A percentile compares a stretch with the other conserved stretches of the same genome.
Evolutionary conservation across 2,797 vertebrate species (phyloP).

Genomic region (Pyrocephalus nanus): DNA sequence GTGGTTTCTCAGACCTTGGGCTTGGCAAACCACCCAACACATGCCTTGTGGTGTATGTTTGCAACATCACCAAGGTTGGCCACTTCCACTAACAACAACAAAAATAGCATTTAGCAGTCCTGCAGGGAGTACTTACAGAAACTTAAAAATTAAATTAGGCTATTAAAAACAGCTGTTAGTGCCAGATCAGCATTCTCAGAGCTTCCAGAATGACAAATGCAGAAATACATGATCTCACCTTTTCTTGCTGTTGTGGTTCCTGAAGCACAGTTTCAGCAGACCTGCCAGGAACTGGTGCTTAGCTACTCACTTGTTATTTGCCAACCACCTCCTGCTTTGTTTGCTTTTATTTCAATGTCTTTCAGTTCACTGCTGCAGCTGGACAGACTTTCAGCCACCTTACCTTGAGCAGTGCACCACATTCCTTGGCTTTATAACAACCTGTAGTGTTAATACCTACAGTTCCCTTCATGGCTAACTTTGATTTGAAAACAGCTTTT

Average conservation of each 20-base stretch:
- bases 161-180: background rate
- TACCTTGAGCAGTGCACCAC: background rate
- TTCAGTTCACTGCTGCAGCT: background rate
- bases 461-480: background rate
- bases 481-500: background rate
- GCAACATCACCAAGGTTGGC: background rate
- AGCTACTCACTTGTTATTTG: slow-evolving; percentile 8
- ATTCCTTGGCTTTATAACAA: background rate
- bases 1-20: background rate
- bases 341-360: background rate
- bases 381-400: background rate
- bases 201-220: background rate
- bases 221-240: background rate
- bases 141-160: background rate
- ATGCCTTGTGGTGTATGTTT: background rate
- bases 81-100: background rate
- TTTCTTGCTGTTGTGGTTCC: background rate
- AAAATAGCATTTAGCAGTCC: background rate
- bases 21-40: background rate
- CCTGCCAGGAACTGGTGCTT: background rate
- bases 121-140: background rate
- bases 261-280: background rate
- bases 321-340: background rate
- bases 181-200: background rate
- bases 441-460: background rate